Conservation (phyloP, 2,888 invertebrate genomes). For the Rhagonycha lutea region DNA sequence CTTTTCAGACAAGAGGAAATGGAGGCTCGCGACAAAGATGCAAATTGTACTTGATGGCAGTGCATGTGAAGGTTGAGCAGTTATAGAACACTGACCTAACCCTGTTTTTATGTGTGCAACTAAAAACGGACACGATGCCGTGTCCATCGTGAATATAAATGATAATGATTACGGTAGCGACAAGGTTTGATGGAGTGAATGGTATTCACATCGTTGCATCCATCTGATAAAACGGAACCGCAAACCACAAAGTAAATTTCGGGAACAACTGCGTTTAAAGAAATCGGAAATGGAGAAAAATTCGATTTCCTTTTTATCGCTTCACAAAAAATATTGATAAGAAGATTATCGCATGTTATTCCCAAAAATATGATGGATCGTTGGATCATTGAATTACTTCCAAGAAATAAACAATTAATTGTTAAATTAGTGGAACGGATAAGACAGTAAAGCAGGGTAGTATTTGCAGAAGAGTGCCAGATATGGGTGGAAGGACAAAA, state of each 20-base stretch:
- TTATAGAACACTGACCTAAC: slow-evolving; percentile 3
- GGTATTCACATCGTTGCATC: neutral
- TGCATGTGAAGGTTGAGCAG: neutral
- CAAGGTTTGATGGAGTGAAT: neutral
- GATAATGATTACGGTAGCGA: neutral
- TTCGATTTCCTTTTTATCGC: neutral
- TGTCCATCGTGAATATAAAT: neutral
- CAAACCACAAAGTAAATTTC: neutral
- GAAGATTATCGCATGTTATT: neutral
- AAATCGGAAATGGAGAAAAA: neutral
- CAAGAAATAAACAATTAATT: too few species aligned
- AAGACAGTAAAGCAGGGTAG: too few species aligned
- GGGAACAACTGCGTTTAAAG: neutral
- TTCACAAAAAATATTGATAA: neutral
- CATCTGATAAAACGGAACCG: neutral
- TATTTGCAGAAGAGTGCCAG: too few species aligned
- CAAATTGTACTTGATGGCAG: too few species aligned
- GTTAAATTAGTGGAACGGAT: too few species aligned
- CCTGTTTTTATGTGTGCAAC: neutral
- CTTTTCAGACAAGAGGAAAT: neutral
- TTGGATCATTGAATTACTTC: too few species aligned
- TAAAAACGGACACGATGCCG: neutral
- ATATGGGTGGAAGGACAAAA: too few species aligned
- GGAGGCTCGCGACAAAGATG: neutral
- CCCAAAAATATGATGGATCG: neutral